A percentile compares a stretch with the other conserved stretches of the same genome.
Evolutionary conservation across 37 sponge, comb jelly and placozoan genomes (phyloP).

Genomic region (Aplysina aerophoba): DNA sequence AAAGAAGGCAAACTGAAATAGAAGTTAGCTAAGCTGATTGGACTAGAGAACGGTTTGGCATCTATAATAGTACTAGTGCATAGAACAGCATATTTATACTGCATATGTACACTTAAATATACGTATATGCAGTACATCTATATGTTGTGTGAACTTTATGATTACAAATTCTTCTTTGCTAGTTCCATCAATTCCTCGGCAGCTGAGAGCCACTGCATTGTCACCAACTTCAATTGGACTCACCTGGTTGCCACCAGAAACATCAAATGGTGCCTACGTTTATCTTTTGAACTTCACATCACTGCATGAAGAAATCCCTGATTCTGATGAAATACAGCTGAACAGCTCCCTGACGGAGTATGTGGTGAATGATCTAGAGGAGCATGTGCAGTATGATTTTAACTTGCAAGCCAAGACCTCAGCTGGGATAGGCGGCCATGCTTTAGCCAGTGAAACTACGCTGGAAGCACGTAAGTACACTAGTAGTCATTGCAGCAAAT

Average conservation of each 20-base stretch:
- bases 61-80: no score
- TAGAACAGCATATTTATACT: no score
- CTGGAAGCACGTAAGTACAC: constrained; percentile 15
- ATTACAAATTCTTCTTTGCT: no score
- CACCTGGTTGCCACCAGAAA: background rate
- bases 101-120: no score
- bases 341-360: background rate
- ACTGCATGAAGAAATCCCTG: background rate
- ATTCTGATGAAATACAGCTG: background rate
- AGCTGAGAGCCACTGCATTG: background rate
- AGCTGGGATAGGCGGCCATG: background rate
- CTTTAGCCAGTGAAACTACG: background rate
- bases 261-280: background rate
- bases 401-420: constrained; percentile 11
- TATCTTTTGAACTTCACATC: constrained; percentile 6
- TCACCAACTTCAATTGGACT: background rate
- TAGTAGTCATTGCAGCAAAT: no score
- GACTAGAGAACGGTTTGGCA: no score
- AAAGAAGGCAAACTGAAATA: no score
- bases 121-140: no score
- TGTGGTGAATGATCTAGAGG: background rate
- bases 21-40: no score
- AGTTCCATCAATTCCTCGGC: constrained; percentile 1
- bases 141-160: no score
- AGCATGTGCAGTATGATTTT: constrained; percentile 25